Evolutionary conservation across 2,888 invertebrate genomes (phyloP).

Genomic region (Phyllotreta striolata): DNA sequence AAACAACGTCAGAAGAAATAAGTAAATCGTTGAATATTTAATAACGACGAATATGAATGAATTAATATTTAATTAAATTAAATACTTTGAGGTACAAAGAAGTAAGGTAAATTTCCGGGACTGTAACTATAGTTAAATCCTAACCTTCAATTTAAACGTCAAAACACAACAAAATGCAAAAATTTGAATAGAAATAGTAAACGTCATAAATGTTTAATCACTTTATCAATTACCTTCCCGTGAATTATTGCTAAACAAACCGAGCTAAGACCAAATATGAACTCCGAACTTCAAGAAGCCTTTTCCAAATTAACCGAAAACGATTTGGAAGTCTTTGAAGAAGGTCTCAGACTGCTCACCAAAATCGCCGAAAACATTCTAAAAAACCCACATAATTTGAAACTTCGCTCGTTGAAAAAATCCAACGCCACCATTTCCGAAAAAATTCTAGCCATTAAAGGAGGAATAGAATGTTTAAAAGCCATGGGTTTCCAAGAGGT

Average conservation of each 20-base stretch:
- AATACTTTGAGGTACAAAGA: too few species aligned
- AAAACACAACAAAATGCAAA: not conserved
- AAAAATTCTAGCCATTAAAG: slow-evolving; percentile 50
- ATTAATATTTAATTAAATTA: too few species aligned
- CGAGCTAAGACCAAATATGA: slow-evolving; percentile 28
- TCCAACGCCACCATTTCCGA: slow-evolving; percentile 48
- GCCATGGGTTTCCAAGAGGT: slow-evolving; percentile 57
- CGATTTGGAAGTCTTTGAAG: slow-evolving; percentile 34
- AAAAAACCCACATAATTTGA: slow-evolving; percentile 50
- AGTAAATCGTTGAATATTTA: too few species aligned
- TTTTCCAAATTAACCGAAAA: slow-evolving; percentile 40
- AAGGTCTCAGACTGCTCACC: slow-evolving; percentile 44
- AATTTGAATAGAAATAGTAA: not conserved
- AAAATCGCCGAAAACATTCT: slow-evolving; percentile 56
- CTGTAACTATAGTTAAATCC: too few species aligned
- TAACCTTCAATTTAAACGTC: slow-evolving; percentile 16
- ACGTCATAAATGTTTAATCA: too few species aligned
- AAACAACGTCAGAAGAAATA: too few species aligned
- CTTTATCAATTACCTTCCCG: too few species aligned
- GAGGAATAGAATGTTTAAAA: slow-evolving; percentile 52
- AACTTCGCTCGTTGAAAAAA: slow-evolving; percentile 52
- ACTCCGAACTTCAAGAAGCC: slow-evolving; percentile 28
- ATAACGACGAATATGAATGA: too few species aligned
- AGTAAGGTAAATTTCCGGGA: too few species aligned
- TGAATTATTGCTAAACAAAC: not conserved